These are phyloP conservation scores for Teleiodes luculella DNA, from an alignment of 2,888 invertebrate genomes.

Conservation along the genomic window DNA sequence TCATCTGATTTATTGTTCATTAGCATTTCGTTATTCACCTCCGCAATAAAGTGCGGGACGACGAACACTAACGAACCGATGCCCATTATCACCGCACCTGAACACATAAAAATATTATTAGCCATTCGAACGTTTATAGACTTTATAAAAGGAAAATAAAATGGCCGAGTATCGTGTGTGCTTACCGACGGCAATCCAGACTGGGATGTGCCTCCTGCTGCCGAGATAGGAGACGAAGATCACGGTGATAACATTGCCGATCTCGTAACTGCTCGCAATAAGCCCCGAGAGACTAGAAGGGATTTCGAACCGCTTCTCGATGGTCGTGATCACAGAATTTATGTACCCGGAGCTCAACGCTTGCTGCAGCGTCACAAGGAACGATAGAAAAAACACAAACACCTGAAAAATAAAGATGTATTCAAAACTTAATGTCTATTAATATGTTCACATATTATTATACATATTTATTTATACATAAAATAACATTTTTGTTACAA, in stretches of 20 bases:
- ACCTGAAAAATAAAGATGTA: conserved; percentile 78
- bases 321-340: conserved; percentile 97
- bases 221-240: conserved; percentile 97
- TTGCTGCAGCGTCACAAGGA: conserved; percentile 94
- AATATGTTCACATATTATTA: too few species aligned
- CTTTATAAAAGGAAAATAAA: neutral
- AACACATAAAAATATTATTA: conserved; percentile 28
- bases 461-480: too few species aligned
- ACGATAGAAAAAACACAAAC: conserved; percentile 92
- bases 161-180: neutral
- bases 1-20: conserved; percentile 85
- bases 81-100: conserved; percentile 94
- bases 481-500: too few species aligned
- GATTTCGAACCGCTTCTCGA: conserved; percentile 96
- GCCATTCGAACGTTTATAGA: conserved; percentile 2
- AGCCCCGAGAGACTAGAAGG: conserved; percentile 95
- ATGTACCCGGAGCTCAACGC: conserved; percentile 94
- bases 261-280: conserved; percentile 96
- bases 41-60: conserved; percentile 94
- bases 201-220: conserved; percentile 93
- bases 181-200: conserved; percentile 95
- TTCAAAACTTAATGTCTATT: conserved; percentile 3
- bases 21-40: conserved; percentile 84
- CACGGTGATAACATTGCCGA: conserved; percentile 96
- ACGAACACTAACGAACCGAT: conserved; percentile 95